Conservation (phyloP, 1,140 invertebrate species). For the Aphelenchoides besseyi region DNA sequence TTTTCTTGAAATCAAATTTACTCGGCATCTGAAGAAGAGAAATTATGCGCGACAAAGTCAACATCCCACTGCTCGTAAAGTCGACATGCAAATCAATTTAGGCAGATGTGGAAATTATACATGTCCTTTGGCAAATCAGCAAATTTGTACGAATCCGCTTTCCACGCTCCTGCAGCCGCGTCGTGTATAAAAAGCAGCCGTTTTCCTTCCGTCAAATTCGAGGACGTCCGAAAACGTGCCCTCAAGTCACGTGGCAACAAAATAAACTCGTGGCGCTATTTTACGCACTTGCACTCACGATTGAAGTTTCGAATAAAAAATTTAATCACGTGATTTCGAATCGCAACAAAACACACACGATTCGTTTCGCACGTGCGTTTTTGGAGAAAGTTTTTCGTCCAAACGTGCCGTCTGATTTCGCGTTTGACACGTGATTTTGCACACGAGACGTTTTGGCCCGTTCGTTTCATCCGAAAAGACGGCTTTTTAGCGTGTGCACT, state of each 20-base stretch:
- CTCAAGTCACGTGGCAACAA: too few relatives aligned
- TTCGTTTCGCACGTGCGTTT: slow-evolving; percentile 1
- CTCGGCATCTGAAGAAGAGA: not conserved
- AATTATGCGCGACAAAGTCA: not conserved
- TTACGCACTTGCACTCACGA: not conserved
- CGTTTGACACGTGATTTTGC: not conserved
- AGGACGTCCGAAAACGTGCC: too few relatives aligned
- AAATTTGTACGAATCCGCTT: not conserved
- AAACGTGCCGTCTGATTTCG: too few relatives aligned
- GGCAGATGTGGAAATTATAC: not conserved
- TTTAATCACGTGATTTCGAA: not conserved
- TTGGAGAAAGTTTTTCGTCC: too few relatives aligned
- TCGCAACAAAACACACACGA: not conserved
- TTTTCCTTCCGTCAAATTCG: too few relatives aligned
- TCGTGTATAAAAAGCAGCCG: too few relatives aligned
- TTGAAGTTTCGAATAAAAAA: not conserved
- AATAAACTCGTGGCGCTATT: too few relatives aligned
- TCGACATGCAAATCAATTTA: not conserved
- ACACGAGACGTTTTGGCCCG: not conserved
- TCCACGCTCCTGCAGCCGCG: too few relatives aligned
- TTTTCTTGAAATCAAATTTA: not conserved
- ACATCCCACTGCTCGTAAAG: not conserved
- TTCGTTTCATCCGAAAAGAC: not conserved
- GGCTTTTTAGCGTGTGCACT: not conserved
- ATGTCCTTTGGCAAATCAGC: not conserved